A percentile compares a stretch with the other conserved stretches of the same genome.
Conservation (phyloP, 2,888 invertebrate species). For the Micropterix aruncella region DNA sequence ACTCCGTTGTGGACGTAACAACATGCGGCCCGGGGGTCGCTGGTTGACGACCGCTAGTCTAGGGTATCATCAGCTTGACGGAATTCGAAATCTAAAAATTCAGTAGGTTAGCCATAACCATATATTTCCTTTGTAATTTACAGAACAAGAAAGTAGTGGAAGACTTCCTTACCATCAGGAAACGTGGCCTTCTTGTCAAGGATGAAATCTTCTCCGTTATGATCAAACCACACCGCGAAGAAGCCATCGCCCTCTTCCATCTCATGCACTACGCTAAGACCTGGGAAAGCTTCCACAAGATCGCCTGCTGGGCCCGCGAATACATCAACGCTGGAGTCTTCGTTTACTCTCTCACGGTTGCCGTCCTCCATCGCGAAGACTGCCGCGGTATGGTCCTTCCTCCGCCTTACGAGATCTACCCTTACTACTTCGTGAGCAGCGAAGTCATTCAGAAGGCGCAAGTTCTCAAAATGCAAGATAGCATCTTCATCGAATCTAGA, state of each 20-base stretch:
- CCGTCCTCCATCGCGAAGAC: constrained; percentile 47
- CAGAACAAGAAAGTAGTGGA: constrained; percentile 40
- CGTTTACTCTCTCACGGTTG: constrained; percentile 46
- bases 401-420: constrained; percentile 58
- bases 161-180: constrained; percentile 37
- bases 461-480: constrained; percentile 36
- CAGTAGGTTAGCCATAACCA: too few relatives aligned
- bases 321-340: constrained; percentile 56
- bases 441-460: constrained; percentile 53
- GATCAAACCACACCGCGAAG: constrained; percentile 40
- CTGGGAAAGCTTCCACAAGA: constrained; percentile 53
- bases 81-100: too few relatives aligned
- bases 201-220: constrained; percentile 43
- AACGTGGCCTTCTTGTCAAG: constrained; percentile 38
- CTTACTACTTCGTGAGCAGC: constrained; percentile 53
- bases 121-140: constrained; percentile 15
- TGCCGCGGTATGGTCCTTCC: constrained; percentile 51
- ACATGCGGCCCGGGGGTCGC: too few relatives aligned
- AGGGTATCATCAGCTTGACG: too few relatives aligned
- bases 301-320: constrained; percentile 52
- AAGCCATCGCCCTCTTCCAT: constrained; percentile 49
- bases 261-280: constrained; percentile 56
- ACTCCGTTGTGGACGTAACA: too few relatives aligned
- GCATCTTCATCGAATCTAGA: constrained; percentile 21
- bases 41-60: too few relatives aligned